Base-by-base conservation (phyloP, 1,140 invertebrate genomes). In the Galleria mellonella region DNA sequence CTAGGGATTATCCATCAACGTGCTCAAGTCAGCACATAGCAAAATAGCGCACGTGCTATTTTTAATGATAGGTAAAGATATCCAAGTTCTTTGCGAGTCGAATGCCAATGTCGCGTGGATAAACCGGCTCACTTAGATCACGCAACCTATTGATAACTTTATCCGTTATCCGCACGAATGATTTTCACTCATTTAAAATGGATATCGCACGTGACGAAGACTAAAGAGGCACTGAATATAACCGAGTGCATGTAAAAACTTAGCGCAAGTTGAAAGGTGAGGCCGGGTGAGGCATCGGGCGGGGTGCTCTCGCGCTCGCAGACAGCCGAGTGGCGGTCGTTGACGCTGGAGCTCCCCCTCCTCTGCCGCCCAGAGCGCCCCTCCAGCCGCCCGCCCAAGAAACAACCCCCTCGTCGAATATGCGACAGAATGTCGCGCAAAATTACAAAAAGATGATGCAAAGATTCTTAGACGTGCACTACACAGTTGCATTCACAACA, bases 241-340 rank as follows among this genome's bases (percentile, higher is more conserved):
- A 38, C 39, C 12, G 32, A 30, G 27, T 41, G 42, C 39, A 41
- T 39, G 49, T 47, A 43, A 39, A n/a, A 43, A 46, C 43, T 38
- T 48, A 32, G 45, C 32, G 29, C 47, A 10, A 58, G 47, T 62
- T 48, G 58, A 46, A 54, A 47, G 51, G 39, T 51, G 40, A 49
- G 37, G 44, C 38, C 47, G 47, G 47, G 29, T 52, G 57, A 53
- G 51, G 57, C 60, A 49, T 41, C 56, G 51, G 52, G 60, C 72
- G 68, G 62, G 65, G 59, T 68, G 54, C 64, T 68, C 67, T 55
- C 63, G 50, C 75, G 70, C 41, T 62, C 50, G 62, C 71, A 71
- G 72, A 72, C 70, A 49, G 61, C 47, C 59, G 70, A 83, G 70
- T 74, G 76, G 64, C 17, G 79, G 79, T 81, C 78, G 76, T 83